A percentile compares a stretch with the other conserved stretches of the same genome.
Evolutionary conservation across 2,797 vertebrate genomes (phyloP).

Genomic region (Tokudaia tokunoshimensis): DNA sequence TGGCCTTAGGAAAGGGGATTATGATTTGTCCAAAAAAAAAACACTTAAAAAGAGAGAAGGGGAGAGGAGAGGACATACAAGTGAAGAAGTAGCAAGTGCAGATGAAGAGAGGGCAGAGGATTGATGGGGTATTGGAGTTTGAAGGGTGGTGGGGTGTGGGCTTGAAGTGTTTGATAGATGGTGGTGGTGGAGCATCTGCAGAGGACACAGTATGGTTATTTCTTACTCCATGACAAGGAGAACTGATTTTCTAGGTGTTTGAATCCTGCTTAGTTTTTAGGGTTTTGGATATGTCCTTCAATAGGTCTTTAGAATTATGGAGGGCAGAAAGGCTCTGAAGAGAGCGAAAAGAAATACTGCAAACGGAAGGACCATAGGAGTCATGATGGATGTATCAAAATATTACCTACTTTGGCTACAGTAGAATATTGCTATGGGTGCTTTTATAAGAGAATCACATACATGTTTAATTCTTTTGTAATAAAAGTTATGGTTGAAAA

Average conservation of each 20-base stretch:
- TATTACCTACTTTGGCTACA: background rate
- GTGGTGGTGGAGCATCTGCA: background rate
- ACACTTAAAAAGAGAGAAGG: background rate
- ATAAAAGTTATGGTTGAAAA: background rate
- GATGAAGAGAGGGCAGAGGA: background rate
- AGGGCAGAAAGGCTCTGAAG: background rate
- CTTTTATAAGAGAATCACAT: background rate
- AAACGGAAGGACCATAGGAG: background rate
- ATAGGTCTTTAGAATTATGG: background rate
- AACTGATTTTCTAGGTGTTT: background rate
- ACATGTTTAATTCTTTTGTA: slow-evolving; percentile 3
- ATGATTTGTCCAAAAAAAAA: background rate
- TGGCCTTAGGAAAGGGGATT: background rate
- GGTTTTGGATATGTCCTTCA: background rate
- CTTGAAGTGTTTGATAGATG: background rate
- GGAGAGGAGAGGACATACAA: background rate
- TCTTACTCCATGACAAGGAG: background rate
- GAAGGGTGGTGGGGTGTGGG: too few relatives aligned
- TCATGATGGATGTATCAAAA: background rate
- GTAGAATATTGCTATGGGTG: background rate
- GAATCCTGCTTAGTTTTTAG: background rate
- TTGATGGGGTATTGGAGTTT: background rate
- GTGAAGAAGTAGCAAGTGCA: background rate
- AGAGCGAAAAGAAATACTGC: background rate
- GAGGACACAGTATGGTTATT: background rate